A percentile compares a stretch with the other conserved stretches of the same genome.
These are phyloP conservation scores for Marmota flaviventris DNA, from an alignment of 2,113 vertebrate species.

Conservation along the genomic window DNA sequence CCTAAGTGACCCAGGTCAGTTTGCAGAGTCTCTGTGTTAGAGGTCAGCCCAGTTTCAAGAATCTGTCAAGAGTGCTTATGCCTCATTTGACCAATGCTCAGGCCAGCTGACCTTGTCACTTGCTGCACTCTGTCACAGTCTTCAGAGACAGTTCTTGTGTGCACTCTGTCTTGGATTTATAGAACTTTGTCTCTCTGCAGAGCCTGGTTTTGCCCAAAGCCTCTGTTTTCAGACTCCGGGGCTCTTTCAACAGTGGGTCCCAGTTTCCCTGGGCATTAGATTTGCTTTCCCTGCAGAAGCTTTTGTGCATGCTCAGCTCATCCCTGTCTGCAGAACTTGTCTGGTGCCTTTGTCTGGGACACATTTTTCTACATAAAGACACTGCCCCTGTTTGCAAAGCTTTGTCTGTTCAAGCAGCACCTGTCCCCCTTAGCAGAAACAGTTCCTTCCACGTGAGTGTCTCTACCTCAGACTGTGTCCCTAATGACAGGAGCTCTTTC, in stretches of 20 bases:
- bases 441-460: background rate
- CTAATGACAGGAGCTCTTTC: background rate
- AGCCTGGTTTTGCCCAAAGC: background rate
- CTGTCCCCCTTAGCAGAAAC: background rate
- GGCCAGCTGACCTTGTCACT: background rate
- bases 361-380: background rate
- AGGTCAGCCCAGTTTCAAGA: background rate
- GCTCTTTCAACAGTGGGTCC: background rate
- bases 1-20: background rate
- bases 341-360: background rate
- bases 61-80: background rate
- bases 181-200: background rate
- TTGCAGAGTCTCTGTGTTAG: background rate
- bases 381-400: background rate
- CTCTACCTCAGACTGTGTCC: background rate
- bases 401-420: background rate
- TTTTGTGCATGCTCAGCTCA: accelerated
- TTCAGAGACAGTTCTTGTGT: background rate
- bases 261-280: background rate
- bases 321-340: background rate
- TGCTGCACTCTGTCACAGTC: background rate
- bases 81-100: background rate
- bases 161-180: background rate
- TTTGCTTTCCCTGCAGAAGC: background rate
- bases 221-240: background rate